Percentiles rank a stretch among this genome's conserved stretches.
These are phyloP conservation scores for Otolemur garnettii DNA, from an alignment of 2,113 vertebrate species.

Conservation along the genomic window DNA sequence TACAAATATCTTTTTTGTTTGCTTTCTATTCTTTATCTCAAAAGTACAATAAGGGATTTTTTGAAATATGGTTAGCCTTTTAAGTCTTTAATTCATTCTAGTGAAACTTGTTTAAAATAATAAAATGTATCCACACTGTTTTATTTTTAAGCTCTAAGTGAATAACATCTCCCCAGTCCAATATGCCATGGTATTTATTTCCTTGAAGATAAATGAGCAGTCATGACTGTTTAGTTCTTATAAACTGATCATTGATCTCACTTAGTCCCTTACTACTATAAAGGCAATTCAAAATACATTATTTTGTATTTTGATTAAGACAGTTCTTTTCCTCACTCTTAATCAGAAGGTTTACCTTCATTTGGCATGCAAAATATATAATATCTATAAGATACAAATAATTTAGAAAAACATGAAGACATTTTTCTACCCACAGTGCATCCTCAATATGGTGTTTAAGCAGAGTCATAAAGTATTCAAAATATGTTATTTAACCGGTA, in stretches of 20 bases:
- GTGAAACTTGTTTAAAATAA: conserved; percentile 48
- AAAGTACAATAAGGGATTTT: background rate
- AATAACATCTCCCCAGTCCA: conserved; percentile 27
- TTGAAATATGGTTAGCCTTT: background rate
- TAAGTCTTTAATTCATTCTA: conserved; percentile 10
- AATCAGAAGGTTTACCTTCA: background rate
- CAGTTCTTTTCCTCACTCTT: background rate
- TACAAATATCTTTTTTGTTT: background rate
- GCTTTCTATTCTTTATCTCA: background rate
- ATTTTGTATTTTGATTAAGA: conserved; percentile 50
- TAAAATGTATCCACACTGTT: background rate
- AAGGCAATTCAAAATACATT: background rate
- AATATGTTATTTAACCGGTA: background rate
- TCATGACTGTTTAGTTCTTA: background rate
- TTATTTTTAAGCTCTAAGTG: conserved; percentile 69
- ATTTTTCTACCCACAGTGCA: background rate
- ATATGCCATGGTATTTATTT: conserved; percentile 49
- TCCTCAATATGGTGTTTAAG: background rate
- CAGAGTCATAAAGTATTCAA: background rate
- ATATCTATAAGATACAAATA: background rate
- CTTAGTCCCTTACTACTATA: background rate
- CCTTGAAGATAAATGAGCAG: background rate
- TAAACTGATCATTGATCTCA: background rate
- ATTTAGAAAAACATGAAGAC: background rate
- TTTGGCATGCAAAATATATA: conserved; percentile 13